These are phyloP conservation scores for Rhinolophus sinicus DNA, from an alignment of 2,113 vertebrate genomes.

Conservation along the genomic window DNA sequence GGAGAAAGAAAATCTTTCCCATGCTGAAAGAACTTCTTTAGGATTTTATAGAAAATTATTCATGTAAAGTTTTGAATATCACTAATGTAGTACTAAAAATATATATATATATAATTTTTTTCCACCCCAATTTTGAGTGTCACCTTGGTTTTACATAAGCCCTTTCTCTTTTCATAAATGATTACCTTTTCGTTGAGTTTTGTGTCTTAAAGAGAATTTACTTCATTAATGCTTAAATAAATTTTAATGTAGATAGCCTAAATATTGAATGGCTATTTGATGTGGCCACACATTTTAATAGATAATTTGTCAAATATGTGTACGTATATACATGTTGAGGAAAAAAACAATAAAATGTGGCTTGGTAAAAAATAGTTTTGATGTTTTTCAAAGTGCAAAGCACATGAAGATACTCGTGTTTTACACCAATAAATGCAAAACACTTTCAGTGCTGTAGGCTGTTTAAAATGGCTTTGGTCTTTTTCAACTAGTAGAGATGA, in stretches of 20 bases:
- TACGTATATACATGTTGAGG: background rate
- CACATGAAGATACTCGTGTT: constrained; percentile 9
- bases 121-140: background rate
- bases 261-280: constrained; percentile 43
- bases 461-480: constrained; percentile 17
- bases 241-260: constrained; percentile 43
- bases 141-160: constrained; percentile 38
- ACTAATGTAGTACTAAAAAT: constrained; percentile 18
- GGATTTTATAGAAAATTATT: constrained; percentile 44
- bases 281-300: constrained; percentile 23
- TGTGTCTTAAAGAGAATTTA: constrained; percentile 49
- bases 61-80: constrained; percentile 25
- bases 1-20: constrained; percentile 13
- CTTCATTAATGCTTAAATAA: constrained; percentile 11
- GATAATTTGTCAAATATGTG: background rate
- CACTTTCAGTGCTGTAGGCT: background rate
- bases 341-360: background rate
- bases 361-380: constrained; percentile 36
- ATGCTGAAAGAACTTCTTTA: constrained; percentile 48
- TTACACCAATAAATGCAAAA: background rate
- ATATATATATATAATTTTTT: background rate
- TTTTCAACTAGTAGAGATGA: constrained; percentile 30
- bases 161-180: constrained; percentile 42
- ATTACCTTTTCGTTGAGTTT: background rate
- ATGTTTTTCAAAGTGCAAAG: constrained; percentile 45